Evolutionary conservation across 2,797 vertebrate genomes (phyloP).

Genomic region (Tiaroga cobitis): DNA sequence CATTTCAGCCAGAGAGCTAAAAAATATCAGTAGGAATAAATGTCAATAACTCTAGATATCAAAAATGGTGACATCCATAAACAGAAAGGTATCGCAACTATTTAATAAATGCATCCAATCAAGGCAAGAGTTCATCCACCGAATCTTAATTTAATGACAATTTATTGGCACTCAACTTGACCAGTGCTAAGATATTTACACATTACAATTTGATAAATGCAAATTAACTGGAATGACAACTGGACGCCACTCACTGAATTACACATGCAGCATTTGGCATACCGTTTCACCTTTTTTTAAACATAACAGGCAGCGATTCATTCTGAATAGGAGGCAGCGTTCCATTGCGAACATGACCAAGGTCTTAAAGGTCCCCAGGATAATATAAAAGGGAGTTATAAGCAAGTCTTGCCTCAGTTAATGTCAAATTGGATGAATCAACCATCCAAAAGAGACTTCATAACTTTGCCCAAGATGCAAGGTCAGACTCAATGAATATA

Average conservation of each 20-base stretch:
- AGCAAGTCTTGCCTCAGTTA: constrained; percentile 25
- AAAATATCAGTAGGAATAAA: constrained; percentile 1
- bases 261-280: neutral
- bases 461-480: constrained; percentile 8
- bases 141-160: neutral
- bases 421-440: constrained; percentile 32
- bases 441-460: constrained; percentile 23
- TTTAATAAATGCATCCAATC: neutral
- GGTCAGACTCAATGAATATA: constrained; percentile 7
- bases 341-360: constrained; percentile 8
- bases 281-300: neutral
- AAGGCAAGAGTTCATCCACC: neutral
- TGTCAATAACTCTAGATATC: neutral
- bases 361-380: constrained; percentile 8
- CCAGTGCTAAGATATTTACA: neutral
- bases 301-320: neutral
- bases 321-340: constrained; percentile 10
- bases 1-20: neutral
- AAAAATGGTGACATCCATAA: neutral
- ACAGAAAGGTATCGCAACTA: neutral
- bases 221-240: neutral
- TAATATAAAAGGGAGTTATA: constrained; percentile 12
- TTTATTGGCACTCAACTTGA: neutral
- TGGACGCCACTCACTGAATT: neutral
- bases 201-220: neutral